Evolutionary conservation across 1,140 invertebrate species (phyloP), one percentile per base, ranked within the genome.

Genomic region (Drosophila rufa): DNA sequence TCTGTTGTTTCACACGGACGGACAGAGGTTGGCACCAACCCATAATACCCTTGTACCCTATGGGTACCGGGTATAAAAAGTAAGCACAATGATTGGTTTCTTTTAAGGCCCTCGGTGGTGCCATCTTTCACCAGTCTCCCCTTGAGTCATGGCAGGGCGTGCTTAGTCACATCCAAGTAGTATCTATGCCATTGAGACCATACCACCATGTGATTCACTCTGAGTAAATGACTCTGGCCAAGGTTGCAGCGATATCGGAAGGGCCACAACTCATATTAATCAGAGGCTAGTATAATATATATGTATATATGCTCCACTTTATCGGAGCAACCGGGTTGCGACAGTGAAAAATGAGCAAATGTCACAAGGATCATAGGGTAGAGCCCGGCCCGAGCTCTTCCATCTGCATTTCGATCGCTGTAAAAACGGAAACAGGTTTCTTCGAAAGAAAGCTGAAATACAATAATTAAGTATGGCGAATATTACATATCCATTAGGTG

Each of bases 341-440:
- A 62, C 75, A 78, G 46, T 68, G 79, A 80, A 58, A 80, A 69
- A 80, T 81, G 79, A 69, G 50, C 60, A 51, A 81, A 71, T 75
- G 75, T 61, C 74, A 77, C 64, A 69, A 59, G 69, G 69, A 73
- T 73, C 69, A 73, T 57, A 73, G 66, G 65, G 45, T 45, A 45
- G 40, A 50, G 38, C 56, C 61, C 46, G 33, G 43, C 56, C 53
- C 46, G 33, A 36, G 12, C 38, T 30, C 12, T 22, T 36, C 22
- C 30, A 58, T 78, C 51, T 65, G 46, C 55, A 51, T 66, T 51
- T 81, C 40, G 68, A 67, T 79, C 47, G 55, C 47, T 38, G 50
- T 47, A 46, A 27, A 47, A 48, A 57, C 22, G 15, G 9, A 65
- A 79, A 86, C 82, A 47, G 71, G 60, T 74, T 82, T 61, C 8